A percentile compares a stretch with the other conserved stretches of the same genome.
These are phyloP conservation scores for Tokudaia muenninki DNA, from an alignment of 2,797 vertebrate genomes.

Conservation along the genomic window DNA sequence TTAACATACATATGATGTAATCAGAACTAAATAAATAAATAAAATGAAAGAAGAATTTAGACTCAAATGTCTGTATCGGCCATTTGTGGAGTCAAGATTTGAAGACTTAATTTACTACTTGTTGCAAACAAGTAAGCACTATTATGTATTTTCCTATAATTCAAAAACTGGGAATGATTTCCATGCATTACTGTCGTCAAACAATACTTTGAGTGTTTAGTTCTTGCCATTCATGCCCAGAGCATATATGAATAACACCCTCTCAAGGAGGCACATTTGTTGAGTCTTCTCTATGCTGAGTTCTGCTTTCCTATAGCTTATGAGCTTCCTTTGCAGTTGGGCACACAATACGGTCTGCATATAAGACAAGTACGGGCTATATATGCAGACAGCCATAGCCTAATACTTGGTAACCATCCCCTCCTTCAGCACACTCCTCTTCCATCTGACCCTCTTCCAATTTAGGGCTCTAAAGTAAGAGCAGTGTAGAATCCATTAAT, in stretches of 20 bases:
- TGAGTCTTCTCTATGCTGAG: background rate
- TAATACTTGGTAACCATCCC: background rate
- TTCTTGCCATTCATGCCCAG: background rate
- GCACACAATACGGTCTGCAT: background rate
- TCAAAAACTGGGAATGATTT: background rate
- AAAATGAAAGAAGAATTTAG: background rate
- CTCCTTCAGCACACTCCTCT: background rate
- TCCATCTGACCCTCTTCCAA: background rate
- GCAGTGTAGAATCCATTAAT: constrained; percentile 6
- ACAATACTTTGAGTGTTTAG: constrained; percentile 41
- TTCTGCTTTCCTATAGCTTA: background rate
- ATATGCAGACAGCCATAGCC: background rate
- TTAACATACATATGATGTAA: background rate
- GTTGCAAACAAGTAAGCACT: background rate
- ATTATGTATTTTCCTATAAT: background rate
- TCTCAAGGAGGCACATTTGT: background rate
- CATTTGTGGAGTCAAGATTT: constrained; percentile 34
- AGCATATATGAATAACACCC: background rate
- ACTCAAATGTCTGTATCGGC: background rate
- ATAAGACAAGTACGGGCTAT: background rate
- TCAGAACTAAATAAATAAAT: background rate
- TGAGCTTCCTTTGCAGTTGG: background rate
- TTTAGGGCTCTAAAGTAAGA: background rate
- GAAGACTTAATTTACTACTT: background rate
- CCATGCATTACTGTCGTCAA: background rate